These are phyloP conservation scores for Andrena bucephala DNA, from an alignment of 2,888 invertebrate species.

Conservation along the genomic window DNA sequence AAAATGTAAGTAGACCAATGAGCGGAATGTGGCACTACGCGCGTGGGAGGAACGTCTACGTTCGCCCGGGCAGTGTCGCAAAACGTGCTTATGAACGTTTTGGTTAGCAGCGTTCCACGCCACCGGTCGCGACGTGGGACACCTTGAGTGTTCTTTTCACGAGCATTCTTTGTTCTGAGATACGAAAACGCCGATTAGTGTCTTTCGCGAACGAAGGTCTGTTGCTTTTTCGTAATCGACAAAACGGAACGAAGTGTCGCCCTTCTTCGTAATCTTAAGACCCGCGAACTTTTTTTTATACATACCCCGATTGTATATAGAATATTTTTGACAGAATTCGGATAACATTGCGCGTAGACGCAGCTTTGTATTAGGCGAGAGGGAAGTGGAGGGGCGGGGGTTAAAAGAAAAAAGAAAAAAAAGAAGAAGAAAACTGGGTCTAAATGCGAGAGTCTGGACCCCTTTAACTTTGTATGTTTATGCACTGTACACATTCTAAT, in stretches of 20 bases:
- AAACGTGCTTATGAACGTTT: conserved; percentile 33
- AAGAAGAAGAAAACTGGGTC: conserved; percentile 51
- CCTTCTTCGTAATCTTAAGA: conserved; percentile 58
- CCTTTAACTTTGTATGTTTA: conserved; percentile 79
- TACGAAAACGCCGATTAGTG: conserved; percentile 16
- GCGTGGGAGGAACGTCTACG: neutral
- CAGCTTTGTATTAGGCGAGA: conserved; percentile 69
- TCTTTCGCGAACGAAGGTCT: conserved; percentile 22
- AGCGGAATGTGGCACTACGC: conserved; percentile 28
- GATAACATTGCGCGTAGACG: conserved; percentile 65
- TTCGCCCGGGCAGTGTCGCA: conserved; percentile 7
- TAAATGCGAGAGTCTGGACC: conserved; percentile 39
- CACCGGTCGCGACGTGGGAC: neutral
- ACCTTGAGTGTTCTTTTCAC: conserved; percentile 12
- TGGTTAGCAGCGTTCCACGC: conserved; percentile 24
- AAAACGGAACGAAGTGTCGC: conserved; percentile 24
- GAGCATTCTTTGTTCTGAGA: conserved; percentile 29
- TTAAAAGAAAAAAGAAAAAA: conserved; percentile 1
- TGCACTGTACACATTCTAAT: conserved; percentile 70
- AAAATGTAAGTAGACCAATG: conserved; percentile 47
- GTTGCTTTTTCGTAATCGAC: conserved; percentile 29
- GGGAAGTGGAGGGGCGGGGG: conserved; percentile 5
- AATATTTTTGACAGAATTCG: conserved; percentile 78
- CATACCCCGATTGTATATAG: conserved; percentile 68
- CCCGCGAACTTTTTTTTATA: conserved; percentile 54